Evolutionary conservation across 2,113 vertebrate genomes (phyloP).

Genomic region (Strix uralensis): DNA sequence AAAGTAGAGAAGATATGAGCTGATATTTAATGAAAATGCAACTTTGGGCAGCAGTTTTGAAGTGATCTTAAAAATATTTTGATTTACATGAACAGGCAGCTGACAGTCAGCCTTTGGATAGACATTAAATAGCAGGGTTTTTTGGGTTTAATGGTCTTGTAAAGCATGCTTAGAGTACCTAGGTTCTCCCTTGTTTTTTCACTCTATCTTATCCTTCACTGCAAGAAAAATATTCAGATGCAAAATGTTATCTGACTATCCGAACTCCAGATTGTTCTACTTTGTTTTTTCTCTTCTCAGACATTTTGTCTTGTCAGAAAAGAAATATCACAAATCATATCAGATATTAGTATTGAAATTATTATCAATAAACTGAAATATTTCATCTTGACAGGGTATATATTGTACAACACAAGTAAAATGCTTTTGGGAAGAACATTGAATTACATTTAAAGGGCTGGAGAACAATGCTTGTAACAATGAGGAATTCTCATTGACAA

Average conservation of each 20-base stretch:
- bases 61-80: not conserved
- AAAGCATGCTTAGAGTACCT: not conserved
- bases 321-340: not conserved
- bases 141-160: not conserved
- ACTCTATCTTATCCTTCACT: fast-evolving
- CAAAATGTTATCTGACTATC: not conserved
- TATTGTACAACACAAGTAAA: not conserved
- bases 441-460: not conserved
- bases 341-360: not conserved
- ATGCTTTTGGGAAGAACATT: not conserved
- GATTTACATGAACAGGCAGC: not conserved
- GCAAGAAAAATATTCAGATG: not conserved
- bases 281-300: not conserved
- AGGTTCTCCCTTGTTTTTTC: not conserved
- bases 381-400: not conserved
- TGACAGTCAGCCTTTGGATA: not conserved
- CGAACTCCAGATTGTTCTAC: not conserved
- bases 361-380: not conserved
- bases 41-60: not conserved
- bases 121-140: not conserved
- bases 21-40: not conserved
- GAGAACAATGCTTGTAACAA: not conserved
- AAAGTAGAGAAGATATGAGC: not conserved
- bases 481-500: not conserved
- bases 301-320: not conserved